Percentiles rank a stretch among this genome's conserved stretches.
These are phyloP conservation scores for Leptestheria dahalacensis DNA, from an alignment of 1,140 invertebrate genomes.

Conservation along the genomic window DNA sequence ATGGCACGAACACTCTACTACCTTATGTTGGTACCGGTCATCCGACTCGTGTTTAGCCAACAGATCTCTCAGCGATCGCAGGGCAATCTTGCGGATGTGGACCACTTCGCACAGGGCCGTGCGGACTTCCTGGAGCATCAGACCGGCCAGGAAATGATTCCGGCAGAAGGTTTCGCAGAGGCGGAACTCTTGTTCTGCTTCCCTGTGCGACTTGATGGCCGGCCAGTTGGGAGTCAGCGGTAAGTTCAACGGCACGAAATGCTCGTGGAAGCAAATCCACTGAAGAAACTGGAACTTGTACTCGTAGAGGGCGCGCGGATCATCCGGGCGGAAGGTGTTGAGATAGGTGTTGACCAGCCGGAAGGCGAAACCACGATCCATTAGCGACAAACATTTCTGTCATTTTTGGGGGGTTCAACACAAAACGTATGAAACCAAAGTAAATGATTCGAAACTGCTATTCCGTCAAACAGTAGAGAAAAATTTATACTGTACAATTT, in stretches of 20 bases:
- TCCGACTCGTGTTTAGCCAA: slow-evolving; percentile 89
- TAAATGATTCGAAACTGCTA: slow-evolving; percentile 14
- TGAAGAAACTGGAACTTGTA: slow-evolving; percentile 79
- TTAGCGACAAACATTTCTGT: slow-evolving; percentile 73
- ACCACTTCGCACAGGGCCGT: slow-evolving; percentile 64
- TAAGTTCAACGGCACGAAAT: slow-evolving; percentile 74
- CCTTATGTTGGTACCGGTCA: slow-evolving; percentile 54
- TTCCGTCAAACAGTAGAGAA: slow-evolving; percentile 4
- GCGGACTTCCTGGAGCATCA: slow-evolving; percentile 52
- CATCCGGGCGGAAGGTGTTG: slow-evolving; percentile 65
- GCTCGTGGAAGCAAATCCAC: slow-evolving; percentile 84
- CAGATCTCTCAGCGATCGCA: slow-evolving; percentile 63
- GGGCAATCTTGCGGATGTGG: slow-evolving; percentile 59
- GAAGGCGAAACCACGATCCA: slow-evolving; percentile 87
- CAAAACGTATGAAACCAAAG: slow-evolving; percentile 12
- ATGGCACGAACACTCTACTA: too few species aligned
- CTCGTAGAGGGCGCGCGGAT: slow-evolving; percentile 59
- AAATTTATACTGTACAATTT: too few species aligned
- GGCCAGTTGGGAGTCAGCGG: slow-evolving; percentile 43
- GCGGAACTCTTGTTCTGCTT: slow-evolving; percentile 36
- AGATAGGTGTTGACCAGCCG: slow-evolving; percentile 70
- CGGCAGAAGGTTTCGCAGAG: slow-evolving; percentile 66
- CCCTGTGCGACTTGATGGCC: slow-evolving; percentile 20
- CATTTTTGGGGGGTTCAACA: too few species aligned
- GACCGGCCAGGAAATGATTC: slow-evolving; percentile 74